Conservation (phyloP, 37 sponge, comb jelly and placozoan species). For the Agelas oroides region DNA sequence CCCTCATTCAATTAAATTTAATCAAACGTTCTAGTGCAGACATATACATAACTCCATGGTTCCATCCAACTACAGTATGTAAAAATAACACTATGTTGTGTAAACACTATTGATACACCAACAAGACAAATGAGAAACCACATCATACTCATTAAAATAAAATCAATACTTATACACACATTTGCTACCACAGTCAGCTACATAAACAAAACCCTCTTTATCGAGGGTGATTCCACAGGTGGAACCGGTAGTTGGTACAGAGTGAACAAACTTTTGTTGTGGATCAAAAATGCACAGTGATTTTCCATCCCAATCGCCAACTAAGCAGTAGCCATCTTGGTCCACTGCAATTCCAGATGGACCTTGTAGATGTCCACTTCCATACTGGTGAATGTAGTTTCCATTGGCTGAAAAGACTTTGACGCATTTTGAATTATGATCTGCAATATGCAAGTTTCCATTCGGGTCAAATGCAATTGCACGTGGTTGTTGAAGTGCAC, state of each 20-base stretch:
- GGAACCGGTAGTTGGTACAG: neutral
- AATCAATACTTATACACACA: constrained; percentile 22
- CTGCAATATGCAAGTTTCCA: constrained; percentile 39
- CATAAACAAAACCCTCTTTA: constrained; percentile 27
- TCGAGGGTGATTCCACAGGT: constrained; percentile 7
- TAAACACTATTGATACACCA: too few species aligned
- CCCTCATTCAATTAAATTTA: too few species aligned
- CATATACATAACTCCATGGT: too few species aligned
- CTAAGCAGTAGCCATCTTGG: constrained; percentile 25
- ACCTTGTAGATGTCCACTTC: neutral
- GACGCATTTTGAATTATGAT: constrained; percentile 14
- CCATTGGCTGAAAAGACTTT: constrained; percentile 40
- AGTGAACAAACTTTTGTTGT: neutral
- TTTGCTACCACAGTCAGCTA: neutral
- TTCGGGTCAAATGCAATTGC: constrained; percentile 33
- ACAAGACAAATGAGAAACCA: too few species aligned
- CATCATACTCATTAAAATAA: too few species aligned
- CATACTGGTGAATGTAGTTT: constrained; percentile 1
- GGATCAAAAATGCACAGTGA: constrained; percentile 4
- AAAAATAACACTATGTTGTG: too few species aligned
- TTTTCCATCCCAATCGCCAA: neutral
- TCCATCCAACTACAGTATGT: too few species aligned
- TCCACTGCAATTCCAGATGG: constrained; percentile 47
- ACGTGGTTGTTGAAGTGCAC: constrained; percentile 14
- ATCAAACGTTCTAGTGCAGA: too few species aligned